These are phyloP conservation scores for Brachypteracias leptosomus DNA, from an alignment of 2,113 vertebrate genomes.

Conservation along the genomic window DNA sequence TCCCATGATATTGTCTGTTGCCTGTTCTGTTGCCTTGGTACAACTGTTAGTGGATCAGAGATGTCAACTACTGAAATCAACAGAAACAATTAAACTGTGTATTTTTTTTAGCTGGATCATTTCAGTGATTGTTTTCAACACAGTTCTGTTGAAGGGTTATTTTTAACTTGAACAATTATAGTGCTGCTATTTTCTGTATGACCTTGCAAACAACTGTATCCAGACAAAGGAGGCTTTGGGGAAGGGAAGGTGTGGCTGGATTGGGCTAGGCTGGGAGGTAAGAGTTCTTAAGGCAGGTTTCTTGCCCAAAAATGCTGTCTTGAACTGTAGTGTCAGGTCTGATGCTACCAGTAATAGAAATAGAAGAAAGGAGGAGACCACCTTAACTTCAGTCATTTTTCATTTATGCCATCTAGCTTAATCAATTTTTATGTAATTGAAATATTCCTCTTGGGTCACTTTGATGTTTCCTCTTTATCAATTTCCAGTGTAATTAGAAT, in stretches of 20 bases:
- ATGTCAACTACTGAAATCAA: background rate
- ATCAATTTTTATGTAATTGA: background rate
- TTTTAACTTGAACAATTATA: constrained; percentile 6
- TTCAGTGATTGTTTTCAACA: background rate
- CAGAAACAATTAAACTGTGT: background rate
- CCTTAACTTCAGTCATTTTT: background rate
- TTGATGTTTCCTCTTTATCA: background rate
- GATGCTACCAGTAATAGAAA: background rate
- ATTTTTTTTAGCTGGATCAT: background rate
- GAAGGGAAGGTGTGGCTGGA: background rate
- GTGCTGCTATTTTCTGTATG: background rate
- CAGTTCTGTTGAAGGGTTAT: background rate
- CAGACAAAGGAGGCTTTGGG: background rate
- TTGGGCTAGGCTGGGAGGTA: background rate
- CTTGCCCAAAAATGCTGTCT: background rate
- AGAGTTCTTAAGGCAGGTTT: background rate
- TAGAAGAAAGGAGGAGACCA: background rate
- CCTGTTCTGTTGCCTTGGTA: background rate
- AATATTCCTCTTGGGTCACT: background rate
- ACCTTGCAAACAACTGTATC: constrained; percentile 10
- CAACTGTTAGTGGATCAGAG: background rate
- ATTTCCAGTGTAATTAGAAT: background rate
- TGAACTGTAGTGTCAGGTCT: background rate
- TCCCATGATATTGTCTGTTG: background rate
- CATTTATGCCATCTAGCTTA: background rate